A percentile compares a stretch with the other conserved stretches of the same genome.
Evolutionary conservation across 2,113 vertebrate genomes (phyloP).

Genomic region (Gila orcuttii): DNA sequence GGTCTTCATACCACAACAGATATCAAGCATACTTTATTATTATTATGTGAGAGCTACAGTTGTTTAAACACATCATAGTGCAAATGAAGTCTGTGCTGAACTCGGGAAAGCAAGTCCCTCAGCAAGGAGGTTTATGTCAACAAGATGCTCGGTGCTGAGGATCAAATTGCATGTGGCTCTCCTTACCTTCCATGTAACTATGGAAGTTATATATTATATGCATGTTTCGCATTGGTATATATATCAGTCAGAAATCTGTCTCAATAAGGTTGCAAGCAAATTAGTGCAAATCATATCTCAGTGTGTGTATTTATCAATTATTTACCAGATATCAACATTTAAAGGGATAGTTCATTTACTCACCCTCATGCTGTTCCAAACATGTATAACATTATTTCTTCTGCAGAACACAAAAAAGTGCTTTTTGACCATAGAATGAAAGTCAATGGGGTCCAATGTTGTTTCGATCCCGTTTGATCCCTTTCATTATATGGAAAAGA

Average conservation of each 20-base stretch:
- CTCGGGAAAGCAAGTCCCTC: conserved; percentile 51
- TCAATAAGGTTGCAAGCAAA: background rate
- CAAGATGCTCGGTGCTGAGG: conserved; percentile 68
- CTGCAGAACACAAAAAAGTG: background rate
- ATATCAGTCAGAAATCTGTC: conserved; percentile 7
- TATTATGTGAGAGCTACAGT: conserved; percentile 6
- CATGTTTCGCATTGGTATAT: conserved; percentile 43
- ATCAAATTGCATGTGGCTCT: conserved; percentile 72
- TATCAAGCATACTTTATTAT: conserved; percentile 20
- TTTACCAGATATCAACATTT: background rate
- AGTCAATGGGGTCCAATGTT: background rate
- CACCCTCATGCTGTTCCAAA: background rate
- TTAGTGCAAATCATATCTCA: background rate
- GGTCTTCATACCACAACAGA: conserved; percentile 5
- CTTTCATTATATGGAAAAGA: background rate
- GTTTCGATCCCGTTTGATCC: background rate
- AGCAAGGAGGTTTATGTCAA: conserved; percentile 72
- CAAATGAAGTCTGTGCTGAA: conserved; percentile 62
- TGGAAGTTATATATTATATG: conserved; percentile 75
- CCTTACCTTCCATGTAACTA: conserved; percentile 66
- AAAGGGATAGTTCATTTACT: background rate
- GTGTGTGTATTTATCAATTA: background rate
- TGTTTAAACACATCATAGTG: conserved; percentile 32
- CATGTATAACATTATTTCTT: background rate
- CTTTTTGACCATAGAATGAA: background rate